These are phyloP conservation scores for Mastomys coucha DNA, from an alignment of 2,113 vertebrate species.

Conservation along the genomic window DNA sequence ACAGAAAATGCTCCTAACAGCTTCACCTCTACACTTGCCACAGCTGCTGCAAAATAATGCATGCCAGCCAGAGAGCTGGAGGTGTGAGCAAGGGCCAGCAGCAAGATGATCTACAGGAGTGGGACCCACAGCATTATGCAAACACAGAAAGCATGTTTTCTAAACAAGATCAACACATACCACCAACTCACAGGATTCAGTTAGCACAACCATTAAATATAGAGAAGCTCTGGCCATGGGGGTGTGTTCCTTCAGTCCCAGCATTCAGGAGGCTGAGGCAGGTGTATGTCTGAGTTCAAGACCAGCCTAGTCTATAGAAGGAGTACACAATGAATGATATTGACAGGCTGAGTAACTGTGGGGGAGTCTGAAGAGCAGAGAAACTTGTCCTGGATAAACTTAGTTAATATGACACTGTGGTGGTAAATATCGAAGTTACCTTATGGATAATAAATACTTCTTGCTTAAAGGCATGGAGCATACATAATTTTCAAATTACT, in stretches of 20 bases:
- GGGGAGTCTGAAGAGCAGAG: neutral
- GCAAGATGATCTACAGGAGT: neutral
- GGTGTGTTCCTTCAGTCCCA: neutral
- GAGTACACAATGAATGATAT: neutral
- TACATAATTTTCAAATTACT: neutral
- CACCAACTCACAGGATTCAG: too few species aligned
- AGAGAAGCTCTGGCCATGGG: neutral
- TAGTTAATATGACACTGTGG: neutral
- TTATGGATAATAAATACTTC: neutral
- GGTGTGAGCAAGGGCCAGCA: neutral
- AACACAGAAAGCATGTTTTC: neutral
- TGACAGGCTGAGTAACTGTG: neutral
- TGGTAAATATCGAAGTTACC: neutral
- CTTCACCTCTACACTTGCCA: neutral
- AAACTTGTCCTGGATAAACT: neutral
- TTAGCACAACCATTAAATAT: neutral
- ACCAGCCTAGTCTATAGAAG: neutral
- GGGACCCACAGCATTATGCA: neutral
- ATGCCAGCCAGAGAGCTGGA: neutral
- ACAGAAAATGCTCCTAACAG: neutral
- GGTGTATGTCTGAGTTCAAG: neutral
- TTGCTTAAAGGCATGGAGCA: neutral
- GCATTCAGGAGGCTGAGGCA: neutral
- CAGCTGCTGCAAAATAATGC: conserved; percentile 26
- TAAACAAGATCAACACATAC: neutral